These are phyloP conservation scores for Cyclargus thomasi DNA, from an alignment of 1,140 invertebrate species.

Conservation along the genomic window DNA sequence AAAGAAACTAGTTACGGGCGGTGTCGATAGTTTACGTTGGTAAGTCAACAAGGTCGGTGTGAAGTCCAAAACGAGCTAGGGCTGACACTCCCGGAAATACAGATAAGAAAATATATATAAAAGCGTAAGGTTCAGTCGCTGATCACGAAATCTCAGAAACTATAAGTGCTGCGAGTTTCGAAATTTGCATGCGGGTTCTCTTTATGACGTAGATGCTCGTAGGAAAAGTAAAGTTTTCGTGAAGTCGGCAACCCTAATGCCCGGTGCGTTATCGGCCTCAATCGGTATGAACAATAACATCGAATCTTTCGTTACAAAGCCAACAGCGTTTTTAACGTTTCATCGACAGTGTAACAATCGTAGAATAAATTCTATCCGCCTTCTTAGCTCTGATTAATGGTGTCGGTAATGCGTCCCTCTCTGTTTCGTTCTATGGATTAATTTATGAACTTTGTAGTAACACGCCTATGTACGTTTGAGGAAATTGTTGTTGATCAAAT, in stretches of 20 bases:
- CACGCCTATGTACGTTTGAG: background rate
- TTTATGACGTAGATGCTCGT: too few species aligned
- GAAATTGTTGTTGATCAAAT: background rate
- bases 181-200: too few species aligned
- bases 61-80: slow-evolving; percentile 20
- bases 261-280: slow-evolving; percentile 60
- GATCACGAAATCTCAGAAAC: too few species aligned
- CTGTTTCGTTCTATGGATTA: background rate
- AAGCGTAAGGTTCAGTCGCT: too few species aligned
- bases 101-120: too few species aligned
- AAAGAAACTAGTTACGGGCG: slow-evolving; percentile 64
- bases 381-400: slow-evolving; percentile 72
- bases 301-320: slow-evolving; percentile 69
- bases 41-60: slow-evolving; percentile 66
- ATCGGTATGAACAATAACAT: slow-evolving; percentile 66
- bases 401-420: slow-evolving; percentile 52
- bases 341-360: slow-evolving; percentile 70
- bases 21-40: slow-evolving; percentile 61
- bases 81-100: background rate
- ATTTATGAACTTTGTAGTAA: slow-evolving; percentile 3
- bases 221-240: slow-evolving; percentile 17
- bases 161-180: too few species aligned
- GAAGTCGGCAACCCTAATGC: slow-evolving; percentile 35
- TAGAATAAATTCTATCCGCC: slow-evolving; percentile 73
- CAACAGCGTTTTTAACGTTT: slow-evolving; percentile 74